These are phyloP conservation scores for Osmoderma eremita DNA, from an alignment of 2,888 invertebrate species.

Conservation along the genomic window DNA sequence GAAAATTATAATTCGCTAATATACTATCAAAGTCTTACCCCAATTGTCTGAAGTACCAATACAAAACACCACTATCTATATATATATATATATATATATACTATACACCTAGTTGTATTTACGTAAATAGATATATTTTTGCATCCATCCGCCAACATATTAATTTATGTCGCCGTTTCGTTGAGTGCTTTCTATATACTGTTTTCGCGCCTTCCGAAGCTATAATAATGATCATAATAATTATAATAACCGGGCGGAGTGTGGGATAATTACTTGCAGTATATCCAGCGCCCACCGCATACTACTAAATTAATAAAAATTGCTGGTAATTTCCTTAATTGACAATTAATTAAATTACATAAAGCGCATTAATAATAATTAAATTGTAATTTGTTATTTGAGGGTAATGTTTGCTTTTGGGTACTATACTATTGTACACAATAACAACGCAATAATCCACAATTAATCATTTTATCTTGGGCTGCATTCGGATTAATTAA, in stretches of 20 bases:
- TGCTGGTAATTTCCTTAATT: slow-evolving; percentile 57
- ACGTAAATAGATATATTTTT: too few species aligned
- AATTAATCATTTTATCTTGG: slow-evolving; percentile 55
- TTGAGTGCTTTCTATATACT: too few species aligned
- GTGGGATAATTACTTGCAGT: slow-evolving; percentile 31
- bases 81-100: too few species aligned
- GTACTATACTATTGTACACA: slow-evolving; percentile 41
- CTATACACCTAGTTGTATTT: too few species aligned
- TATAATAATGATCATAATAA: slow-evolving; percentile 20
- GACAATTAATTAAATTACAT: slow-evolving; percentile 60
- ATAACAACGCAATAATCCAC: slow-evolving; percentile 41
- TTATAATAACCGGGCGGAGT: not conserved
- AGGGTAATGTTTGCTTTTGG: slow-evolving; percentile 48
- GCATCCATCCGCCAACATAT: too few species aligned
- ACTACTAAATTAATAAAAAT: slow-evolving; percentile 33
- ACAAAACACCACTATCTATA: too few species aligned
- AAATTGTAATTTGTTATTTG: slow-evolving; percentile 52
- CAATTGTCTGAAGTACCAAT: too few species aligned
- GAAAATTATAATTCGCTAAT: too few species aligned
- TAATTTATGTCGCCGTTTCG: too few species aligned
- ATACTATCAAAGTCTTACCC: too few species aligned
- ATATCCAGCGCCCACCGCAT: not conserved
- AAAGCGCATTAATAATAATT: slow-evolving; percentile 56
- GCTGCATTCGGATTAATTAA: slow-evolving; percentile 56
- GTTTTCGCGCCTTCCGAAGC: too few species aligned